These are phyloP conservation scores for Lycopodina hypogea DNA, from an alignment of 37 sponge, comb jelly and placozoan species.

Conservation along the genomic window DNA sequence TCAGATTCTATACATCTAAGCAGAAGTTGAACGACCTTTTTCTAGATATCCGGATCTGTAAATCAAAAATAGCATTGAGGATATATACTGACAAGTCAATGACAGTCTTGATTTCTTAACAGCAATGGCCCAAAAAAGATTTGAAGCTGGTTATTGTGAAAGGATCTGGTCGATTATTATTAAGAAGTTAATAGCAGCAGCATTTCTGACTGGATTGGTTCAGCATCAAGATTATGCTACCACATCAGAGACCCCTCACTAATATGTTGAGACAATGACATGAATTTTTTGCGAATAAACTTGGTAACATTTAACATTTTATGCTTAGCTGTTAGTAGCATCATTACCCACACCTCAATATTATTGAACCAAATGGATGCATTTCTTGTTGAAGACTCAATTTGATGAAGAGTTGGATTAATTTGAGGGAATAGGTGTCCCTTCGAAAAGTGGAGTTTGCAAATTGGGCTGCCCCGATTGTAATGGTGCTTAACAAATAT, in stretches of 20 bases:
- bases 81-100: not conserved
- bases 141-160: not conserved
- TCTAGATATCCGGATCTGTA: not conserved
- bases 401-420: not conserved
- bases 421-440: not conserved
- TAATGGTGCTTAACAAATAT: conserved; percentile 31
- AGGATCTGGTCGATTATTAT: no score
- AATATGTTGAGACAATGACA: no score
- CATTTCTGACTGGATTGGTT: no score
- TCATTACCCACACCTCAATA: not conserved
- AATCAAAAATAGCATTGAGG: no score
- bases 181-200: no score
- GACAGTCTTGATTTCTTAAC: not conserved
- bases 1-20: not conserved
- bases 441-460: not conserved
- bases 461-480: conserved; percentile 63
- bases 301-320: not conserved
- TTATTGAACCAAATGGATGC: not conserved
- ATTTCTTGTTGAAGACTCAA: not conserved
- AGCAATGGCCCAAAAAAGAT: not conserved
- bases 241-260: no score
- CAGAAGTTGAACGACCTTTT: not conserved
- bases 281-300: not conserved
- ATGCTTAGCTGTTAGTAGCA: not conserved
- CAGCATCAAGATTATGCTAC: no score